A percentile compares a stretch with the other conserved stretches of the same genome.
Conservation (phyloP, 2,113 vertebrate genomes). For the Ardeotis arabs region DNA sequence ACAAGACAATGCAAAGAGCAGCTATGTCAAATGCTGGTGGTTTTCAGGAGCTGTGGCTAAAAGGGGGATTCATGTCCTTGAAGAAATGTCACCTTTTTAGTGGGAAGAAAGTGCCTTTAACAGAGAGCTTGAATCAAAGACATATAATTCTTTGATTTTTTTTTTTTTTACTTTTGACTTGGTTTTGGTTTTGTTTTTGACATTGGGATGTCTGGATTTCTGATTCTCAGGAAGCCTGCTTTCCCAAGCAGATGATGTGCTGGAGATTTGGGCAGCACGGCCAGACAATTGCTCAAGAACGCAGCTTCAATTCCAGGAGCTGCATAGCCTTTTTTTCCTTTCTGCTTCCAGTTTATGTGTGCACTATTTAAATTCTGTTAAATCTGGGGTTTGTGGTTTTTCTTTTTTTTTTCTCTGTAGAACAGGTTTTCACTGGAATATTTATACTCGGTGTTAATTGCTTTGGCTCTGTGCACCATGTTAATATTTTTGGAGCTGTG, state of each 20-base stretch:
- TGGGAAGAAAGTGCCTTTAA: background rate
- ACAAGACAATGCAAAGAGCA: background rate
- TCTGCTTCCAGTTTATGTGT: background rate
- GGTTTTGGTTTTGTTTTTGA: background rate
- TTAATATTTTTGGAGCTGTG: background rate
- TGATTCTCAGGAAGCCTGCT: background rate
- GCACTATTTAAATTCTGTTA: background rate
- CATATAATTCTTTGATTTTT: background rate
- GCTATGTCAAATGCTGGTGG: background rate
- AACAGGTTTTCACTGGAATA: background rate
- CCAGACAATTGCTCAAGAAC: background rate
- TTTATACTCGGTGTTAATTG: background rate
- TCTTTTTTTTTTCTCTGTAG: background rate
- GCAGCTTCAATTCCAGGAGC: background rate
- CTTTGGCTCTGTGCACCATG: background rate
- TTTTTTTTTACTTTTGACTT: no score
- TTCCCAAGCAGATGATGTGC: background rate
- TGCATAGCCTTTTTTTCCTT: background rate
- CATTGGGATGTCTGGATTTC: background rate
- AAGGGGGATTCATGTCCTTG: rapidly evolving
- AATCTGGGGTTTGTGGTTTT: background rate
- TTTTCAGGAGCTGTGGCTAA: background rate
- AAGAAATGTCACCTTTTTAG: background rate
- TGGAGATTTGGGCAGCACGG: background rate
- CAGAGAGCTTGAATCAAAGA: rapidly evolving